Conservation (phyloP, 2,113 vertebrate genomes). For the Brachyistius frenatus region DNA sequence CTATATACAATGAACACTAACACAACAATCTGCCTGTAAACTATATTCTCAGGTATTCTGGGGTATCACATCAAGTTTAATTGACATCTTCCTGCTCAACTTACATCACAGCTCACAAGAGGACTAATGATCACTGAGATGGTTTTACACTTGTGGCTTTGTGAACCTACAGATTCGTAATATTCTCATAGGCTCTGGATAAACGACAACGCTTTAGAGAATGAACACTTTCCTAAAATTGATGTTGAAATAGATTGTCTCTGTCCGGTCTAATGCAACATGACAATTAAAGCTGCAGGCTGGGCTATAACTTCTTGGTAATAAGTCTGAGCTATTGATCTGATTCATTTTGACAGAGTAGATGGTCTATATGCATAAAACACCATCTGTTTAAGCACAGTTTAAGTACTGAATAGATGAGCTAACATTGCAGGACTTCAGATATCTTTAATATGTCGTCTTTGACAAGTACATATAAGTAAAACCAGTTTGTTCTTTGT, state of each 20-base stretch:
- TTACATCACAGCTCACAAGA: background rate
- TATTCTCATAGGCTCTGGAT: background rate
- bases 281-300: constrained; percentile 56
- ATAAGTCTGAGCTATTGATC: constrained; percentile 45
- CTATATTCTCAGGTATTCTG: background rate
- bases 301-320: constrained; percentile 36
- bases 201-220: background rate
- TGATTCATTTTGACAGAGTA: constrained; percentile 54
- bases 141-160: background rate
- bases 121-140: background rate
- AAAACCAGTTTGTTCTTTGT: background rate
- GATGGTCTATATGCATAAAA: constrained; percentile 40
- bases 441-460: constrained; percentile 21
- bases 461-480: background rate
- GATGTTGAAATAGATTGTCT: constrained; percentile 24
- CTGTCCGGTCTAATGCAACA: constrained; percentile 34
- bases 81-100: background rate
- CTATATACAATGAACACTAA: background rate
- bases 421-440: constrained; percentile 12
- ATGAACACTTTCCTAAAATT: constrained; percentile 23
- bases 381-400: constrained; percentile 35
- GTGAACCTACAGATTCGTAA: background rate
- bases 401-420: constrained; percentile 1
- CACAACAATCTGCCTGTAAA: background rate
- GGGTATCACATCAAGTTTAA: background rate